phyloP scores from a whole-genome alignment of 23 tunicate species.

The Diplosoma virens region DNA sequence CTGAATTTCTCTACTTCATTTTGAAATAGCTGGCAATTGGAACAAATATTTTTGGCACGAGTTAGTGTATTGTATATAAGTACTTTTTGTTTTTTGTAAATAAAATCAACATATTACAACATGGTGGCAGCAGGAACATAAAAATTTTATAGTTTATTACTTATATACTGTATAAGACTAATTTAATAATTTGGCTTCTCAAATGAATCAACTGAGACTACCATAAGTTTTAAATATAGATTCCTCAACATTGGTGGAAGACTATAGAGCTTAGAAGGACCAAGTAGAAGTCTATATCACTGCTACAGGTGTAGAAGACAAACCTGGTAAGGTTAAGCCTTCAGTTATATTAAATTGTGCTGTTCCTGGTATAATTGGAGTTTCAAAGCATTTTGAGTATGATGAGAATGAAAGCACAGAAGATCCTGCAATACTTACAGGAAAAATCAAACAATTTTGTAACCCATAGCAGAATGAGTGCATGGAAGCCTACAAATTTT shows the following conservation, averaged over 20 bases:
- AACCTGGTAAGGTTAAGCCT: background rate
- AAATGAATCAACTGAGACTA: background rate
- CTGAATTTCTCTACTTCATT: too few species aligned
- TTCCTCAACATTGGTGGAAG: background rate
- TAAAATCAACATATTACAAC: too few species aligned
- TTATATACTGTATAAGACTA: too few species aligned
- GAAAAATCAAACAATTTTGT: background rate
- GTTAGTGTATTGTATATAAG: too few species aligned
- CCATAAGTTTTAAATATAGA: background rate
- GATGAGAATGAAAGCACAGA: background rate
- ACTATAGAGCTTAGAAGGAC: background rate
- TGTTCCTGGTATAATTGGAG: conserved; percentile 1
- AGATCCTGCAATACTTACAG: background rate
- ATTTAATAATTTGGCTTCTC: too few species aligned
- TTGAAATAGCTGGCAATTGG: too few species aligned
- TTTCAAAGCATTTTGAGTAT: background rate
- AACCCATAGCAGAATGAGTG: background rate
- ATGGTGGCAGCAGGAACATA: too few species aligned
- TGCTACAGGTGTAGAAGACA: background rate
- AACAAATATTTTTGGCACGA: too few species aligned
- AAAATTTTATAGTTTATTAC: too few species aligned
- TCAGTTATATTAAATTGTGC: conserved; percentile 10
- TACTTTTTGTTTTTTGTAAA: too few species aligned
- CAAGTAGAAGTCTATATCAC: background rate
- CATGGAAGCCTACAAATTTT: conserved; percentile 10